Percentiles rank a stretch among this genome's conserved stretches.
phyloP scores from a whole-genome alignment of 2,113 vertebrate species.

The Apteryx owenii region DNA sequence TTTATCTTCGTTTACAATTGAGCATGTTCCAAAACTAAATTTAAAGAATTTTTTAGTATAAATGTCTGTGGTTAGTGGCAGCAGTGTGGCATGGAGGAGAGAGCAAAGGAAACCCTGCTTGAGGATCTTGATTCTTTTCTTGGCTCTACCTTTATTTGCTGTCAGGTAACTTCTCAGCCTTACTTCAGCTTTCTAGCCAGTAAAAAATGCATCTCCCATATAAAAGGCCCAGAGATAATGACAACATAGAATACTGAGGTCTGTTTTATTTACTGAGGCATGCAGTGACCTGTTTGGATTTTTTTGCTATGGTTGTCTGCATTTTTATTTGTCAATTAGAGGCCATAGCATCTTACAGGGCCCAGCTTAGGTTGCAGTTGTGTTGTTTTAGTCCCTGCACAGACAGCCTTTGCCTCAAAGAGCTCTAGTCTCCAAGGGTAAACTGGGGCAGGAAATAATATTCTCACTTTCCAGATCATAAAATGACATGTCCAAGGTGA shows the following conservation, averaged over 20 bases:
- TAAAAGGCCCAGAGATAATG: neutral
- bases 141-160: neutral
- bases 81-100: neutral
- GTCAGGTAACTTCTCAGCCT: neutral
- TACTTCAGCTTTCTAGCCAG: neutral
- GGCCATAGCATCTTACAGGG: neutral
- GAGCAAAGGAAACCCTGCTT: neutral
- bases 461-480: slow-evolving; percentile 46
- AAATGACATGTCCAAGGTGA: slow-evolving; percentile 17
- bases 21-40: neutral
- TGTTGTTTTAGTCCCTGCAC: neutral
- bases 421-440: neutral
- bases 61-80: neutral
- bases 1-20: neutral
- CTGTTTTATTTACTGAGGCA: neutral
- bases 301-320: neutral
- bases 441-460: neutral
- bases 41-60: neutral
- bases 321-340: neutral
- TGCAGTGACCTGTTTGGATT: neutral
- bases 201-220: neutral
- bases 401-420: neutral
- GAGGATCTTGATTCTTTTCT: neutral
- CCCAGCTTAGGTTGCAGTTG: neutral
- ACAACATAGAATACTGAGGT: neutral